Evolutionary conservation across 2,113 vertebrate species (phyloP), one percentile per base, ranked within the genome.

Genomic region (Bubo blakistoni): DNA sequence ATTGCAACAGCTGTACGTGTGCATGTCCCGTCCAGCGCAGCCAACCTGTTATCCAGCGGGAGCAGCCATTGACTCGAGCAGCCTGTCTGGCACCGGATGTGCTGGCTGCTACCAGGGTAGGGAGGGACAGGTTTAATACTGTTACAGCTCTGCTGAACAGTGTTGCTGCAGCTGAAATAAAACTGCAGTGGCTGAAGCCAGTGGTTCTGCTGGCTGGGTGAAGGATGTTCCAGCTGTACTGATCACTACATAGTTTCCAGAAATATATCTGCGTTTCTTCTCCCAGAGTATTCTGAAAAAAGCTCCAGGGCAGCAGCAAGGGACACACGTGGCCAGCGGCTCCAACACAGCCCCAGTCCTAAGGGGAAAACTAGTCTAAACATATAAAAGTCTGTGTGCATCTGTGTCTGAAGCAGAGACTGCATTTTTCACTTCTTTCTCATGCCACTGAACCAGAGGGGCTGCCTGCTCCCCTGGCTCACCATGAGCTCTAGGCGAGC

Each of bases 1-100:
- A 19, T 46, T 0, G 0, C 58, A 80, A 20, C 61, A 95, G 91
- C 78, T 85, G 52, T 25, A 27, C 2, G 0, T 40, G 34, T 10
- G 38, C 26, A 25, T 0, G 0, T 72, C 34, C 55, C 32, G 27
- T 90, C 30, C 0, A 3, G 22, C 1, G 1, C 2, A 2, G 21
- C 9, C 32, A 71, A 21, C 32, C 47, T 38, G 63, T 16, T 55
- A 10, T 6, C 55, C 69, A 36, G 38, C 3, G 5, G 74, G 26
- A 77, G 62, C 44, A 49, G 47, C n/a, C 13, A 1, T 0, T 4
- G 20, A 3, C 67, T 32, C 3, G 2, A 52, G 76, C 57, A 55
- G 69, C 57, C 78, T 9, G 13, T 16, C 73, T 74, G 71, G 44
- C 49, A 38, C 59, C 44, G 3, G 0, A 4, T n/a, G 46, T 44